Evolutionary conservation across 2,113 vertebrate genomes (phyloP), one percentile per base, ranked within the genome.

Genomic region (Equus przewalskii): DNA sequence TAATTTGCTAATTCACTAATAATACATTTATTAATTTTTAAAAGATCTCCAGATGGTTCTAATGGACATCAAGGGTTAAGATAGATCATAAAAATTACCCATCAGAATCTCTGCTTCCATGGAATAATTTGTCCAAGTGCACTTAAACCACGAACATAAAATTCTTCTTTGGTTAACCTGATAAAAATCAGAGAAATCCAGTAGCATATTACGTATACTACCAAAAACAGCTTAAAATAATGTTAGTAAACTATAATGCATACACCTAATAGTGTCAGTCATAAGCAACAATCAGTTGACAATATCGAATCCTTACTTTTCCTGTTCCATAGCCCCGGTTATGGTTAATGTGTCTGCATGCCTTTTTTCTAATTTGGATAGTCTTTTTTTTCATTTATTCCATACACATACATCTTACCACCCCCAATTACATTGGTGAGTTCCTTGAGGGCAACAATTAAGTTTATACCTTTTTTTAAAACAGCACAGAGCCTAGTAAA

Each of bases 151-250:
- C 49, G 83, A 30, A 83, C 15, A 60, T 51, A 67, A 14, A 83
- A 64, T 94, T 36, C 8, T 11, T 54, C 2, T 80, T 65, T 82
- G 41, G 19, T 73, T 67, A 92, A 85, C 56, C 24, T 58, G 78
- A 51, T 26, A 94, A 97, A 83, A 96, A 72, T 26, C 58, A 62
- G 33, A 84, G 51, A 94, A 69, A 83, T 36, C 6, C 13, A 85
- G 28, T 67, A 41, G 13, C 22, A 54, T n/a, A 8, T 44, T 56
- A 49, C 44, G 11, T 33, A 78, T 76, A 21, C 8, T 46, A 78
- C 11, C 36, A n/a, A 18, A 64, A 84, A 54, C 28, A 93, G 16
- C 11, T 82, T 36, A 54, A 60, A 58, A 73, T 78, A n/a, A 56
- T 73, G 60, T 67, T 51, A 80, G n/a, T 83, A 18, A 89, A 44